Evolutionary conservation across 2,797 vertebrate species (phyloP).

Genomic region (Hemibagrus guttatus): DNA sequence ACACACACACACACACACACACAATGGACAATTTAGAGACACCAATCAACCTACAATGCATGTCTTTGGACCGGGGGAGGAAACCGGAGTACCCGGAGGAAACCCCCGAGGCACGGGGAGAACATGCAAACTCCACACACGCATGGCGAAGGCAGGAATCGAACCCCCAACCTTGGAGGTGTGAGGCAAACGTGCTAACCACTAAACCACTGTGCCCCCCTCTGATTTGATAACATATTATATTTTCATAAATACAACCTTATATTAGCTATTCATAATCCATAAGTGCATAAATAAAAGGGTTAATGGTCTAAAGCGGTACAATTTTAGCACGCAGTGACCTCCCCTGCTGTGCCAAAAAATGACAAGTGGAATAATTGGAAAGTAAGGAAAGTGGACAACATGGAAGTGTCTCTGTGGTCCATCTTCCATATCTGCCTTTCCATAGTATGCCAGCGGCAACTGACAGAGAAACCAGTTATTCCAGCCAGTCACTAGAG

Average conservation of each 20-base stretch:
- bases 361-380: background rate
- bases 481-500: conserved; percentile 69
- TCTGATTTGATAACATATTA: background rate
- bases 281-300: background rate
- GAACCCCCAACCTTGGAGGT: too few species aligned
- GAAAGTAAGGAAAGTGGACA: conserved; percentile 15
- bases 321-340: background rate
- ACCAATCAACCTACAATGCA: too few species aligned
- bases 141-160: too few species aligned
- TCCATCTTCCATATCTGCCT: conserved; percentile 20
- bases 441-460: conserved; percentile 58
- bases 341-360: background rate
- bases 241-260: background rate
- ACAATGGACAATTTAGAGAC: too few species aligned
- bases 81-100: too few species aligned
- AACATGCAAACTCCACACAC: too few species aligned
- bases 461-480: conserved; percentile 66
- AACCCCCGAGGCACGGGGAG: too few species aligned
- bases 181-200: too few species aligned
- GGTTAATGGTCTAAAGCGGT: background rate
- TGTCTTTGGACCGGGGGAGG: too few species aligned
- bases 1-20: too few species aligned
- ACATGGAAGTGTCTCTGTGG: conserved; percentile 64
- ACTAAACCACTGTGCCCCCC: too few species aligned
- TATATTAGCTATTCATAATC: background rate